Base-by-base conservation (phyloP, 2,888 invertebrate species). In the Anthophora plumipes region DNA sequence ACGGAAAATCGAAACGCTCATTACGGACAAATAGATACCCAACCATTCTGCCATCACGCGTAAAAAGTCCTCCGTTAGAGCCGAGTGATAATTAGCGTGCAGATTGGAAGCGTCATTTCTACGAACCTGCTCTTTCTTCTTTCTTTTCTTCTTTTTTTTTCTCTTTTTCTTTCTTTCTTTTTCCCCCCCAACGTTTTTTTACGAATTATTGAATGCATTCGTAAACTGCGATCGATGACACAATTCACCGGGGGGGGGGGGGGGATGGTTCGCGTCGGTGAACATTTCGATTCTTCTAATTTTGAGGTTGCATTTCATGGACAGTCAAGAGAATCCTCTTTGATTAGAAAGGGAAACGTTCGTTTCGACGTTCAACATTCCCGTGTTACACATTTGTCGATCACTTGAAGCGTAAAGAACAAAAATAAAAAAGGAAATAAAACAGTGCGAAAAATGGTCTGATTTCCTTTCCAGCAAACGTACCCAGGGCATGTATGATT, bases 1-100 rank as follows among this genome's bases (percentile, higher is more conserved):
- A 86, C 82, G 83, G 87, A 88, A 89, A 88, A 89, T 89, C 86
- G 88, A 87, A 89, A 84, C 81, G 83, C 87, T 88, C 86, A 82
- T 87, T 88, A 89, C 83, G 81, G 77, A 70, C 82, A 87, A 88
- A 85, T 85, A 83, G 83, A 82, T 85, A 84, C 67, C 77, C 67
- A 37, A 64, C 41, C 74, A 73, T 81, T 71, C 80, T 69, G 71
- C 41, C 55, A 63, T 63, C 75, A 67, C 71, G 66, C 70, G 70
- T 80, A 77, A 81, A 82, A 70, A 69, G 60, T 80, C 64, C 57
- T 57, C 54, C 46, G 55, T 55, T 31, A 25, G 61, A 57, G 41
- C 54, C 54, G 61, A 22, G 50, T 69, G 77, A 82, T 81, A 83
- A 83, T 83, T 83, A 83, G 82, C 70, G 59, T 48, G 67, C 52